These are phyloP conservation scores for Dolichomitus sp. DNA, from an alignment of 2,888 invertebrate genomes.

Conservation along the genomic window DNA sequence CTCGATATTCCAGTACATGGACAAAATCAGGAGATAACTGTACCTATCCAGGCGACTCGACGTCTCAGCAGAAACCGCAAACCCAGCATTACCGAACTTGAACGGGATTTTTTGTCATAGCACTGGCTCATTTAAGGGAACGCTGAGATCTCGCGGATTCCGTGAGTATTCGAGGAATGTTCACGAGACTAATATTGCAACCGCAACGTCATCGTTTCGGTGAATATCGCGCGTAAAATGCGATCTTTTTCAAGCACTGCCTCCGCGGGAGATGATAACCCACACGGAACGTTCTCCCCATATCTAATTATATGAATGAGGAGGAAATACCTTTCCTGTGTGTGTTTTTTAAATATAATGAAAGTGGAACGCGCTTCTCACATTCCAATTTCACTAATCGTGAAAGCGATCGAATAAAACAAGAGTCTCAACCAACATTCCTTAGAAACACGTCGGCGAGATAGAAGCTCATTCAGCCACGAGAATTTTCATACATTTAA, in stretches of 20 bases:
- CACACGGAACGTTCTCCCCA: slow-evolving; percentile 45
- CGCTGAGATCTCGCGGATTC: slow-evolving; percentile 19
- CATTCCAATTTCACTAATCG: slow-evolving; percentile 58
- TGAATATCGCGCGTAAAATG: slow-evolving; percentile 52
- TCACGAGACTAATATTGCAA: not conserved
- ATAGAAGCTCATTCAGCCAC: not conserved
- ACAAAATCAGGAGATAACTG: slow-evolving; percentile 87
- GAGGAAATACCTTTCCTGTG: slow-evolving; percentile 26
- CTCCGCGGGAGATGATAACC: slow-evolving; percentile 70
- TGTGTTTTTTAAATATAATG: slow-evolving; percentile 15
- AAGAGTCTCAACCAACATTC: slow-evolving; percentile 42
- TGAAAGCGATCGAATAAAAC: slow-evolving; percentile 20
- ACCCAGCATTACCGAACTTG: slow-evolving; percentile 87
- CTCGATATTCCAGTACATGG: slow-evolving; percentile 88
- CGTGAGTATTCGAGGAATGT: not conserved
- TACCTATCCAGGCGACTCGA: slow-evolving; percentile 87
- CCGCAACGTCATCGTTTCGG: slow-evolving; percentile 12
- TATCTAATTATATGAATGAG: slow-evolving; percentile 58
- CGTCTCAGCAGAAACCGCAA: slow-evolving; percentile 86
- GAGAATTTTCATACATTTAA: slow-evolving; percentile 14
- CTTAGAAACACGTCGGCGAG: slow-evolving; percentile 6
- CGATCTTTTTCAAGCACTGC: slow-evolving; percentile 77
- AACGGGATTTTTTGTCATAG: slow-evolving; percentile 88
- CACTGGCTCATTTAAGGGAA: slow-evolving; percentile 84
- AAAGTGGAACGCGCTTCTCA: slow-evolving; percentile 23